phyloP scores from a whole-genome alignment of 2,113 vertebrate genomes.

The Microcebus ravelobensis region DNA sequence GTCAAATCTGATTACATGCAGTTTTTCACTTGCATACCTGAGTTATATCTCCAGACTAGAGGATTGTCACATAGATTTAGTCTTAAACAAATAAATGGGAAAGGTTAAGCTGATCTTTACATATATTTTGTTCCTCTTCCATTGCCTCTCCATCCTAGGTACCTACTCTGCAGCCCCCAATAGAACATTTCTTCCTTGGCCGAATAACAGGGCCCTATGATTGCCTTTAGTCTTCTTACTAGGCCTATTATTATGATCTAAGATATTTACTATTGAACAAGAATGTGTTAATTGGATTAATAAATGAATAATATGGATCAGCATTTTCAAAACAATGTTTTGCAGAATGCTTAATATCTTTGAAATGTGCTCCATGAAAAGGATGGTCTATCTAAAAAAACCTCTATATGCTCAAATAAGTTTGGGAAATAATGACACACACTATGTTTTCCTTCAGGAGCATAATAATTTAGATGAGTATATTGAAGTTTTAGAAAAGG shows the following conservation, averaged over 20 bases:
- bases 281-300: slow-evolving; percentile 7
- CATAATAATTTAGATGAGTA: not conserved
- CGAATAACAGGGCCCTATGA: not conserved
- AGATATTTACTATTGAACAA: not conserved
- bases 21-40: not conserved
- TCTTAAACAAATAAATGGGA: slow-evolving; percentile 4
- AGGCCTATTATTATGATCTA: not conserved
- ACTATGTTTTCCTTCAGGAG: not conserved
- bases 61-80: not conserved
- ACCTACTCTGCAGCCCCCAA: not conserved
- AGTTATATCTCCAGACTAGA: not conserved
- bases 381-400: not conserved
- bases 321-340: slow-evolving; percentile 15
- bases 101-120: not conserved
- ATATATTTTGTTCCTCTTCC: not conserved
- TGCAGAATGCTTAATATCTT: not conserved
- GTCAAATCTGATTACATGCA: not conserved
- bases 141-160: not conserved
- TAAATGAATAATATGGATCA: not conserved
- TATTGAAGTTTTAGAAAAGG: not conserved
- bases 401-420: not conserved
- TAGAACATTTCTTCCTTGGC: not conserved
- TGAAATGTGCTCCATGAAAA: not conserved
- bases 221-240: not conserved
- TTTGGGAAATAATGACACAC: not conserved